Evolutionary conservation across 2,113 vertebrate species (phyloP), one percentile per base, ranked within the genome.

Genomic region (Corythornis cristatus): DNA sequence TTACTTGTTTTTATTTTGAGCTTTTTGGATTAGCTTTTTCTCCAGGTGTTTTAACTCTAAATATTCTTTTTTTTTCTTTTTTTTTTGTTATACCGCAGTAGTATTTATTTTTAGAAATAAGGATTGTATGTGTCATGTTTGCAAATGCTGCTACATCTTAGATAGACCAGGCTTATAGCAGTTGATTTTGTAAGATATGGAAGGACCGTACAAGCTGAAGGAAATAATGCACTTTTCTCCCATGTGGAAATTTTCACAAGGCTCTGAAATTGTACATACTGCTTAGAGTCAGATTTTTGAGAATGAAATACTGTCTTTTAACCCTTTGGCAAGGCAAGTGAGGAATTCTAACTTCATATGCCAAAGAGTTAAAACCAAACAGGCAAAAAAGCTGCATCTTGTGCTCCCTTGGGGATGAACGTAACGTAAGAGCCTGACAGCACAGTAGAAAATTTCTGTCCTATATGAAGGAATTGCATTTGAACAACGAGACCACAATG

Each of bases 21-120:
- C 37, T 95, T 96, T 86, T 94, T 97, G 96, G 97, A 96, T 96
- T 97, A 96, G 95, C 86, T 97, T 97, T 84, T 96, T 86, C 97
- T 97, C 91, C 96, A 84, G 95, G 95, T 96, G 96, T 97, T 37
- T 97, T 94, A 96, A 97, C 89, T 95, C 91, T 56, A 64, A 96
- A 93, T 97, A 92, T 54, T 71, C 48, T 45, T 16, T 43, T 29
- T 26, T 43, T 64, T 54, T 22, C 8, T 37, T 74, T 75, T 42
- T 97, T 96, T 92, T 91, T 96, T 18, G 95, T 98, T 98, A 96
- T 96, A 95, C 97, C 91, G 95, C 95, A 0, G 95, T 98, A 98
- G 98, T 98, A 98, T 98, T 98, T 98, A 98, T 98, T 98, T 98
- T 98, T 98, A 98, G 97, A 97, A 93, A 95, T 97, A 92, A 97